These are phyloP conservation scores for Hetaerina americana DNA, from an alignment of 1,140 invertebrate species.

Conservation along the genomic window DNA sequence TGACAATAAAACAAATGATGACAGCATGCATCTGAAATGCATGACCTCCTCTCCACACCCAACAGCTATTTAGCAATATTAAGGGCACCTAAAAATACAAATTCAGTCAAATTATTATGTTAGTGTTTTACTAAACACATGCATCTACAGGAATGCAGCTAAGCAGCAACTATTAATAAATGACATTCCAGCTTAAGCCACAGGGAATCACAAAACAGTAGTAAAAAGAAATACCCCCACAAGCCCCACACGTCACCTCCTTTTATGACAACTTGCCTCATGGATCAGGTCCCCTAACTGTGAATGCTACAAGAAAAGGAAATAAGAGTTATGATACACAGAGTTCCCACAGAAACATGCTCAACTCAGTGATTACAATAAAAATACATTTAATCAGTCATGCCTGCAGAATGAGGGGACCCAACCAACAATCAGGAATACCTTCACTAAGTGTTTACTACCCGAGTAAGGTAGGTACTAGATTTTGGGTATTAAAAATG, in stretches of 20 bases:
- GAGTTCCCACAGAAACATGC: not conserved
- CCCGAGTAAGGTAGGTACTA: no score
- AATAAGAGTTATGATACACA: not conserved
- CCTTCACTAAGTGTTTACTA: no score
- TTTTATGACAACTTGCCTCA: slow-evolving; percentile 4
- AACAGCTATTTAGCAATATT: not conserved
- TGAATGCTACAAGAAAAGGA: slow-evolving; percentile 4
- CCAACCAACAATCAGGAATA: not conserved
- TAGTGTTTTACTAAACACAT: not conserved
- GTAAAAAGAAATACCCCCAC: not conserved
- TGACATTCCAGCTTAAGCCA: not conserved
- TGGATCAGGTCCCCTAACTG: slow-evolving; percentile 7
- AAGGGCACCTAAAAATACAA: not conserved
- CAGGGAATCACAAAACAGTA: not conserved
- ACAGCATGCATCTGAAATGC: not conserved
- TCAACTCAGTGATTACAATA: not conserved
- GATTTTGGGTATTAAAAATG: no score
- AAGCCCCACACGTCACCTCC: not conserved
- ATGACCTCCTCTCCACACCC: not conserved
- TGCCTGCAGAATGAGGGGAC: not conserved
- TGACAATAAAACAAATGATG: no score
- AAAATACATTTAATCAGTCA: not conserved
- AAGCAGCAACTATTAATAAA: not conserved
- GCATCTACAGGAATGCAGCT: not conserved
- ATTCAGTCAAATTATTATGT: not conserved